Evolutionary conservation across 2,888 invertebrate species (phyloP), one percentile per base, ranked within the genome.

Genomic region (Oligia strigilis): DNA sequence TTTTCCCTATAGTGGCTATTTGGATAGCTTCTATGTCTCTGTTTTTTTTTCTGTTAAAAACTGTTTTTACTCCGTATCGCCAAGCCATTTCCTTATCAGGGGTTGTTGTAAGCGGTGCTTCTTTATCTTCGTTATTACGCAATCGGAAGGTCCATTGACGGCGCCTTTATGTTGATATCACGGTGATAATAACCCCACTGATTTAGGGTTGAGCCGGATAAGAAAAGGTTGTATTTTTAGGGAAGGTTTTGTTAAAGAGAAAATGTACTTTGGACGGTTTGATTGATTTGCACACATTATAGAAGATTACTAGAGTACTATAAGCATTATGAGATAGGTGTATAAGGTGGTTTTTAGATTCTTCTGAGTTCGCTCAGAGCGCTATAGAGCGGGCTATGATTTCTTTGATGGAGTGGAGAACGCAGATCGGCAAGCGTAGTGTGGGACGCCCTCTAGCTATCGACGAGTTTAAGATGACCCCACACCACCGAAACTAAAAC

Each of bases 161-260:
- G 36, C 49, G 85, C 65, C 64, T 78, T 81, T 76, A 76, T 81
- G 77, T 64, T 81, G 83, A 85, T 86, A 88, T 83, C 81, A 69
- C 60, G 58, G 82, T 83, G 78, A 83, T 89, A 89, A 90, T 90
- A 90, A 87, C 81, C 80, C 75, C 77, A 80, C 81, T 85, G 89
- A 85, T 88, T 89, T 85, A 89, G 49, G 80, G 52, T n/a, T 71
- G 72, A 40, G 66, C 23, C 46, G 52, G 82, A 81, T 88, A 84
- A 79, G 84, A 81, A 70, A 75, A 67, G 66, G 14, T 67, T 79
- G 82, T 79, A 73, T 74, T 58, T 73, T 62, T 58, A 13, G 11
- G 14, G 6, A 19, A 8, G 23, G 23, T 49, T 77, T 58, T 58
- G 19, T 71, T 46, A 0, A 62, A 49, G 75, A 52, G 49, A 75